phyloP scores from a whole-genome alignment of 1,140 invertebrate genomes.

The Rhysida immarginata region DNA sequence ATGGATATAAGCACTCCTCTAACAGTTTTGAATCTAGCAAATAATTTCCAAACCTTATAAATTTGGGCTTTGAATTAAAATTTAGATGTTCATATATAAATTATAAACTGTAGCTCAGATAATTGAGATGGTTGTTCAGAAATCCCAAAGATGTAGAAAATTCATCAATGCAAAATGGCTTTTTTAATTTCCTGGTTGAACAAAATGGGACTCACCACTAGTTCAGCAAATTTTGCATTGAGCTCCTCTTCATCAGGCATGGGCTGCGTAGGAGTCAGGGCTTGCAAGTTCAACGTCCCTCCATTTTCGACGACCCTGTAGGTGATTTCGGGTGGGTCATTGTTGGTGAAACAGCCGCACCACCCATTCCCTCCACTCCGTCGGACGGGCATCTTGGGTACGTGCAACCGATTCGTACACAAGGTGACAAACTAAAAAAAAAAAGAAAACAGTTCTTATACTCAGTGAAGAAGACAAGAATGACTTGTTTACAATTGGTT shows the following conservation, averaged over 20 bases:
- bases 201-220: constrained; percentile 66
- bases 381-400: constrained; percentile 11
- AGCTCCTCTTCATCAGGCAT: constrained; percentile 85
- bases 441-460: neutral
- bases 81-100: too few relatives aligned
- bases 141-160: too few relatives aligned
- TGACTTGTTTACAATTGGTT: too few relatives aligned
- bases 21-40: too few relatives aligned
- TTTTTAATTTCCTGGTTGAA: too few relatives aligned
- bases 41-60: too few relatives aligned
- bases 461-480: too few relatives aligned
- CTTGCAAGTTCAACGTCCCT: constrained; percentile 65
- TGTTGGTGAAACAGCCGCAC: constrained; percentile 40
- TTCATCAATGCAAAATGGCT: too few relatives aligned
- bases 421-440: constrained; percentile 4
- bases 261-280: constrained; percentile 67
- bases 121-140: too few relatives aligned
- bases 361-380: constrained; percentile 35
- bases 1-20: too few relatives aligned
- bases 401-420: constrained; percentile 1
- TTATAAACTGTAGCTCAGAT: too few relatives aligned
- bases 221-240: constrained; percentile 80
- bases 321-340: constrained; percentile 77
- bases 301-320: constrained; percentile 77
- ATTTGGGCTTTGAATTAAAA: too few relatives aligned